Base-by-base conservation (phyloP, 1,140 invertebrate species). In the Drosophila eugracilis region DNA sequence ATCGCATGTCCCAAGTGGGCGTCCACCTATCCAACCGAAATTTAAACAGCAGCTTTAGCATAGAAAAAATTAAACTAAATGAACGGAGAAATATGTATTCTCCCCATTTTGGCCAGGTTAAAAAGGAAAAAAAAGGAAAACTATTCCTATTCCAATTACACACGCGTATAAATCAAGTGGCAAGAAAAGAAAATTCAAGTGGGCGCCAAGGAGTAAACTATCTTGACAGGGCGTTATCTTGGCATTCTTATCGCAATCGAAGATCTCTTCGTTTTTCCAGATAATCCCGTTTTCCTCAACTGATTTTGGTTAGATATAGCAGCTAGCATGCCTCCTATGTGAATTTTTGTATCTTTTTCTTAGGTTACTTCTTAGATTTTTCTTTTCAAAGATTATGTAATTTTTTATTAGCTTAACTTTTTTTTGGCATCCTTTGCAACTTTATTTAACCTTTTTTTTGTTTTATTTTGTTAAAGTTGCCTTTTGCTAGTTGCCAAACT, bases 1-100 rank as follows among this genome's bases (percentile, higher is more conserved):
- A 69, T 69, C 62, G 65, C 65, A 69, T 69, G 65, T 69, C 47
- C 37, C 62, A 28, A 49, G 65, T 69, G 65, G 65, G 65, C 65
- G 65, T 44, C 26, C 12, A 24, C 57, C 42, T 62, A 34, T 22
- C 60, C 32, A 62, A 42, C 60, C 65, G 10, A 67, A 69, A 63
- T 63, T 47, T 63, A 63, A 69, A 48, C 53, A 59, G 36, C 59
- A 41, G 62, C 36, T 12, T 28, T 26, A 42, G 36, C 36, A 24
- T 19, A 15, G 9, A 52, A 26, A 24, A 67, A 67, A 67, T 67
- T 67, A 67, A 67, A 67, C 63, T 32, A 66, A 67, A 67, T 66
- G 36, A 69, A 69, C 26, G 37, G 21, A 24, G 6, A n/a, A 17
- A 19, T 26, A 26, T 34, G n/a, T 37, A n/a, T n/a, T n/a, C n/a